Percentiles rank a stretch among this genome's conserved stretches.
Conservation (phyloP, 2,797 vertebrate genomes). For the Centropyge bicolor region DNA sequence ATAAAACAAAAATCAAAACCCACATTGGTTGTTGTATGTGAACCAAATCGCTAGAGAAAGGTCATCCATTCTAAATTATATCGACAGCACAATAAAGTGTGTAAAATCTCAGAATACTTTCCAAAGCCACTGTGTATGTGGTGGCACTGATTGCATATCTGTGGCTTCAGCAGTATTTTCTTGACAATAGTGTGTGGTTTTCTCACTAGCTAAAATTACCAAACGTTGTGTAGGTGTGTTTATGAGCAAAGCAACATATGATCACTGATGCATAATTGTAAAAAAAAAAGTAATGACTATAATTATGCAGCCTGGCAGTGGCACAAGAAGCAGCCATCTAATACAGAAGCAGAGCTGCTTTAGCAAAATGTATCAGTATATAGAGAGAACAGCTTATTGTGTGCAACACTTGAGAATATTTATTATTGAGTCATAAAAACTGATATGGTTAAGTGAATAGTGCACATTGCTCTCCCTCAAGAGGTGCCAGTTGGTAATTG, state of each 20-base stretch:
- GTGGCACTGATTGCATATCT: background rate
- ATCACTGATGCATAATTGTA: background rate
- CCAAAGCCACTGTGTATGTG: background rate
- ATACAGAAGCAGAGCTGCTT: background rate
- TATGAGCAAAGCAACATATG: background rate
- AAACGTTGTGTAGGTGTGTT: slow-evolving; percentile 2
- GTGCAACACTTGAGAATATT: slow-evolving; percentile 42
- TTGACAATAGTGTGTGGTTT: background rate
- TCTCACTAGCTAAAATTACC: background rate
- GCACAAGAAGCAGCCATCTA: background rate
- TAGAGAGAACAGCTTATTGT: slow-evolving; percentile 12
- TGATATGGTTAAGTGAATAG: slow-evolving; percentile 61
- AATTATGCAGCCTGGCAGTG: background rate
- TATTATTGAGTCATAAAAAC: slow-evolving; percentile 55
- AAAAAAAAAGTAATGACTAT: background rate
- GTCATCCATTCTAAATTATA: background rate
- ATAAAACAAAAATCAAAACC: too few species aligned
- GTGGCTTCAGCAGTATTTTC: background rate
- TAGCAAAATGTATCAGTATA: background rate
- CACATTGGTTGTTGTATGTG: background rate
- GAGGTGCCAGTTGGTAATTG: slow-evolving; percentile 70
- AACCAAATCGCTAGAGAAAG: background rate
- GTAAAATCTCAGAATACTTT: background rate
- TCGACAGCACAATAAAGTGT: background rate
- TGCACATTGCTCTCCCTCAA: slow-evolving; percentile 55